phyloP scores from a whole-genome alignment of 2,797 vertebrate genomes.

The Nothura maculosa region DNA sequence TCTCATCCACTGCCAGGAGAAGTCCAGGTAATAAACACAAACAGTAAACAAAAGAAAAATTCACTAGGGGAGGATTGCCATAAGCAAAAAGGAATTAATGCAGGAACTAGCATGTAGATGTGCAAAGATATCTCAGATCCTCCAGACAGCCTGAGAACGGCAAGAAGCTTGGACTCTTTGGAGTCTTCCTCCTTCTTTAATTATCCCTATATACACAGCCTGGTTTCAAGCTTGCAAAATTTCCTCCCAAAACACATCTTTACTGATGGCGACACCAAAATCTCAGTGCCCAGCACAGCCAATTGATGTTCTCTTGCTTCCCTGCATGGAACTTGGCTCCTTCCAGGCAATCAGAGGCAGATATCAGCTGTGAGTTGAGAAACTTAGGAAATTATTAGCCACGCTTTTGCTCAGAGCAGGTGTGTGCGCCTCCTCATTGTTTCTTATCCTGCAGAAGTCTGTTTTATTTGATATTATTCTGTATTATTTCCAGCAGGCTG shows the following conservation, averaged over 20 bases:
- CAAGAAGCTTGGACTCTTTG: background rate
- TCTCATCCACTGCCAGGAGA: background rate
- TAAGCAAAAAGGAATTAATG: background rate
- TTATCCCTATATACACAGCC: accelerated
- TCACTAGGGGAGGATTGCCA: background rate
- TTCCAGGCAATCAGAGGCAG: background rate
- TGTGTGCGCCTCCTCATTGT: too few species aligned
- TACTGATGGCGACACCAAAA: accelerated
- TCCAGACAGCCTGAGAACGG: background rate
- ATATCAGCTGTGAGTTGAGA: background rate
- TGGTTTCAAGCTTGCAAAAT: background rate
- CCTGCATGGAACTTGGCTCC: accelerated
- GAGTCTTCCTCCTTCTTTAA: background rate
- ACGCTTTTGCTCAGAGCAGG: background rate
- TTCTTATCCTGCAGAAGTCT: background rate
- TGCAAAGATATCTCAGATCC: background rate
- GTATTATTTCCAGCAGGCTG: background rate
- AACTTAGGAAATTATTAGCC: background rate
- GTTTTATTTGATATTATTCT: background rate
- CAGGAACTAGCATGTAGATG: background rate
- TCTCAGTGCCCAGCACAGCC: background rate
- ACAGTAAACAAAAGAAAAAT: background rate
- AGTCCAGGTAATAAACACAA: background rate
- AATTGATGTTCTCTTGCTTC: accelerated
- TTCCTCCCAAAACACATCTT: background rate